Evolutionary conservation across 2,888 invertebrate genomes (phyloP).

Genomic region (Fabriciana adippe): DNA sequence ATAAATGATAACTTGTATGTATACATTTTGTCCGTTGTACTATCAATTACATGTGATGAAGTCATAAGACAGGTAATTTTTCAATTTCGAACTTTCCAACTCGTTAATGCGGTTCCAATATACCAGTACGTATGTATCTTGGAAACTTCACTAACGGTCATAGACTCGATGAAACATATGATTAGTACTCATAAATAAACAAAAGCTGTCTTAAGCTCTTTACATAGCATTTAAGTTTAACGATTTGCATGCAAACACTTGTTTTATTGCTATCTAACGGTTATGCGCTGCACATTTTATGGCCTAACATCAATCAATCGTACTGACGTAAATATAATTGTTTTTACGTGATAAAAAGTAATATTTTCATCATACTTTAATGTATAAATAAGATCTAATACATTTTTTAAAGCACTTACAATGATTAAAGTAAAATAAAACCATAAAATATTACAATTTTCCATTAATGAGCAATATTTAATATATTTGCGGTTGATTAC

Average conservation of each 20-base stretch:
- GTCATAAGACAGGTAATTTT: too few relatives aligned
- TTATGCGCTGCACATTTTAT: conserved; percentile 22
- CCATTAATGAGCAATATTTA: not conserved
- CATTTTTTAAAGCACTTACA: too few relatives aligned
- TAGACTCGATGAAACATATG: conserved; percentile 13
- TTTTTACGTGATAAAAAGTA: too few relatives aligned
- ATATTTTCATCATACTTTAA: too few relatives aligned
- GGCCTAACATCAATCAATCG: not conserved
- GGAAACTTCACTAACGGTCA: conserved; percentile 9
- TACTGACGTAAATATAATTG: not conserved
- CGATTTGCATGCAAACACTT: conserved; percentile 25
- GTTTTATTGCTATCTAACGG: conserved; percentile 32
- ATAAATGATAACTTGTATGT: too few relatives aligned
- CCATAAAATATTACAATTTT: not conserved
- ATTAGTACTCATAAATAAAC: conserved; percentile 26
- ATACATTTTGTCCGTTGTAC: too few relatives aligned
- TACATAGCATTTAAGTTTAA: conserved; percentile 23
- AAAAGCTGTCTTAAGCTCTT: conserved; percentile 13
- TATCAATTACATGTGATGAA: too few relatives aligned
- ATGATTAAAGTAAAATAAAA: not conserved
- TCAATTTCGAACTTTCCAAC: too few relatives aligned
- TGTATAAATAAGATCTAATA: too few relatives aligned
- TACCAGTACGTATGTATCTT: too few relatives aligned
- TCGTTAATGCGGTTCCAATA: too few relatives aligned
- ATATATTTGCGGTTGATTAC: conserved; percentile 26